Base-by-base conservation (phyloP, 2,797 vertebrate genomes). In the Sebastes oblongus region DNA sequence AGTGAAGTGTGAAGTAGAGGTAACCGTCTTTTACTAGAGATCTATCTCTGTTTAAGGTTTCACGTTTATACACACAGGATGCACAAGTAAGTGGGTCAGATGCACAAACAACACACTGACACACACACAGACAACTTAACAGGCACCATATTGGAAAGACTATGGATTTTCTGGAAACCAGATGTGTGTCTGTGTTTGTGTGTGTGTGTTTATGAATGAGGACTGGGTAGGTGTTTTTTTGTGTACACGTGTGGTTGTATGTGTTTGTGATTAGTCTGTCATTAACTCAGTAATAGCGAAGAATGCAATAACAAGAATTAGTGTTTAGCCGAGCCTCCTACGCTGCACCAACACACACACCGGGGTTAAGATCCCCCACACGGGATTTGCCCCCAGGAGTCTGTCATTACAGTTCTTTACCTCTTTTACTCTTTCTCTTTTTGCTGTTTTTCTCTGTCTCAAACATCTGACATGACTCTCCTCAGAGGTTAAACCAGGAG, bases 191-290 rank as follows among this genome's bases (percentile, higher is more conserved):
- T 75, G 29, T 83, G 66, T 82, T 7, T 52, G 29, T 66, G 6
- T 69, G 6, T 69, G 2, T 60, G 20, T 59, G 54, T 66, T 58
- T 71, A 42, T 54, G 42, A 58, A 52, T 30, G 25, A 72, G 30
- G 42, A 52, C 14, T 64, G 25, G 25, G 13, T 73, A 46, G n/a
- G 46, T 76, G 24, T 72, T 66, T 75, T 80, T 59, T 52, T 34
- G 59, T 77, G 62, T 22, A 10, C 9, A 16, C 12, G 71, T 85
- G 72, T 55, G 66, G 70, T 16, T 81, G 42, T 77, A 72, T 72
- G 87, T 94, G 89, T 93, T 89, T 83, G 77, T 77, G 62, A 92
- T 93, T 86, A 91, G 79, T 42, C 69, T 66, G 65, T 82, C 83
- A 92, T 92, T 88, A 88, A 78, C 73, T 84, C 76, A 66, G 77